Conservation (phyloP, 2,797 vertebrate species). For the Spatula clypeata region DNA sequence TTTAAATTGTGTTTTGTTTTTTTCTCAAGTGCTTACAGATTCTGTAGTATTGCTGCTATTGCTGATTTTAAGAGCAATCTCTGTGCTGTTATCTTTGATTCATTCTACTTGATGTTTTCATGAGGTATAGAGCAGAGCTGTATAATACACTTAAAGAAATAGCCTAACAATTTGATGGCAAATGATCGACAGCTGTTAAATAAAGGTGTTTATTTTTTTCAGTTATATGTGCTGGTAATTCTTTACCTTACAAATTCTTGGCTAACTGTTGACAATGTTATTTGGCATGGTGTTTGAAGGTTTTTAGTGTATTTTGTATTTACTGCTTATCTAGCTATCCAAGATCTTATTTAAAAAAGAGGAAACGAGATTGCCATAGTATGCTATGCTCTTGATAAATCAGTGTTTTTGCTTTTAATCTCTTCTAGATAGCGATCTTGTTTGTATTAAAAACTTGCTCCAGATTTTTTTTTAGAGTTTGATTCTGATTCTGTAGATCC, state of each 20-base stretch:
- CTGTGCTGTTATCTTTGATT: background rate
- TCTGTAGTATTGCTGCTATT: background rate
- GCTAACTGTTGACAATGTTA: background rate
- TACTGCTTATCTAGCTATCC: background rate
- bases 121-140: background rate
- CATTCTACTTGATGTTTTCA: background rate
- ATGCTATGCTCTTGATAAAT: background rate
- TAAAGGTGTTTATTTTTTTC: background rate
- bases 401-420: background rate
- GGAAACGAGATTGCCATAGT: background rate
- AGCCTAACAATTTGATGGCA: background rate
- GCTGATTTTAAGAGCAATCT: background rate
- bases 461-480: background rate
- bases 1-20: background rate
- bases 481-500: background rate
- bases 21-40: background rate
- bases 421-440: background rate
- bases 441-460: background rate
- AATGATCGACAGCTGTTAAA: background rate
- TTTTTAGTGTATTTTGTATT: background rate
- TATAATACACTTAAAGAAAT: background rate
- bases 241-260: background rate
- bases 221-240: background rate
- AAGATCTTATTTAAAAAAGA: background rate
- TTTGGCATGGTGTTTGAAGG: background rate